Evolutionary conservation across 35 echinoderm and acorn worm genomes (phyloP), one percentile per base, ranked within the genome.

Genomic region (Lytechinus variegatus): DNA sequence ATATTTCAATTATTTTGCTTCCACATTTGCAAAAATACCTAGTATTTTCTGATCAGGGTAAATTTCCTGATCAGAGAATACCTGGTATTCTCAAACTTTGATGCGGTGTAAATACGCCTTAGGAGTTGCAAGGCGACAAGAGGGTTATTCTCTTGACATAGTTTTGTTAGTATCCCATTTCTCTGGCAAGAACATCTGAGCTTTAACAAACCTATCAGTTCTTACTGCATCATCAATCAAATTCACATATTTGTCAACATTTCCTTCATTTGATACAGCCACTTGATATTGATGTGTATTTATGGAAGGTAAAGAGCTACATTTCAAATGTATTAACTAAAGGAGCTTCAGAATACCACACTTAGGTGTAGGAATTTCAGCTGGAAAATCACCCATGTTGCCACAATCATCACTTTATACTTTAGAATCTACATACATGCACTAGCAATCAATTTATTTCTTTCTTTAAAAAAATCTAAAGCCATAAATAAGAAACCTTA

Each of bases 101-200:
- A 44, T 44, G 33, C 2, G 33, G 33, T 44, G 0, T 44, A 2
- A 44, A 44, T 44, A 44, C 33, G 33, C 33, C 33, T 44, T 44
- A 44, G 33, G 66, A 24, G 61, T 71, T 21, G 13, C 61, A 14
- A 71, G 61, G 61, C 61, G 61, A 71, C 61, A 71, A 71, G 12
- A 19, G 24, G 66, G 19, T 79, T 24, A 79, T 24, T 79, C 66
- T 79, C 21, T 19, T 79, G 66, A 79, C 66, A 79, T 79, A n/a
- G 66, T 79, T 79, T 16, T 79, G 66, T 79, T 79, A 21, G n/a
- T 79, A 79, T 79, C 66, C 66, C 66, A 79, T 79, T 79, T 79
- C 66, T 79, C 7, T 79, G 66, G 66, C 19, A 79, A 79, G 12
- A 79, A 79, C 6, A 79, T 19, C 19, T 24, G 6, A 79, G 66